A percentile compares a stretch with the other conserved stretches of the same genome.
Conservation (phyloP, 2,113 vertebrate species). For the Pheucticus melanocephalus region DNA sequence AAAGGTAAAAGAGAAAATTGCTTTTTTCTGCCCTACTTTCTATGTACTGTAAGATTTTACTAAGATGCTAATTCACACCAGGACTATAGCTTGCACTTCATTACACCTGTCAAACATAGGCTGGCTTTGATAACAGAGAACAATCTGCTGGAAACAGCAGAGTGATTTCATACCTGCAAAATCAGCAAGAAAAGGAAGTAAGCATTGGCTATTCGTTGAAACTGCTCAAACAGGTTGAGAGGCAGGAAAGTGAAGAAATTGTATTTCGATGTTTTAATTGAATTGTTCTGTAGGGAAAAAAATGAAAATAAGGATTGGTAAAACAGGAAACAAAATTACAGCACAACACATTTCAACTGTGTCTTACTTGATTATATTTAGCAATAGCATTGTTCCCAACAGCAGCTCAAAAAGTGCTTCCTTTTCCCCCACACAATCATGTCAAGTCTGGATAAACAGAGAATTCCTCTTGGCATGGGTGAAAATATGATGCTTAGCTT, state of each 20-base stretch:
- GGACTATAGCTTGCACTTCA: not conserved
- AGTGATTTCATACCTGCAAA: slow-evolving; percentile 81
- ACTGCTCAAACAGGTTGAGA: slow-evolving; percentile 94
- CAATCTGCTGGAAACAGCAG: not conserved
- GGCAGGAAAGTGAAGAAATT: slow-evolving; percentile 90
- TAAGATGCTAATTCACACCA: not conserved
- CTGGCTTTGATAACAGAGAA: not conserved
- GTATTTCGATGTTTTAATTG: slow-evolving; percentile 94
- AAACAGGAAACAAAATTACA: slow-evolving; percentile 45
- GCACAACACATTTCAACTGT: not conserved
- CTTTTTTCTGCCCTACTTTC: not conserved
- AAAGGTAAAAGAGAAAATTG: not conserved
- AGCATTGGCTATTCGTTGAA: slow-evolving; percentile 91
- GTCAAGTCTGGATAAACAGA: not conserved
- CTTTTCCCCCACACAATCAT: slow-evolving; percentile 1
- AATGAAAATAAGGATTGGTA: not conserved
- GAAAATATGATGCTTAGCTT: not conserved
- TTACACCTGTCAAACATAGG: not conserved
- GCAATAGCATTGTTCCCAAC: slow-evolving; percentile 52
- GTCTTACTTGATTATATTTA: slow-evolving; percentile 56
- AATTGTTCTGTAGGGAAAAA: slow-evolving; percentile 79
- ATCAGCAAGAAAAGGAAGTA: slow-evolving; percentile 90
- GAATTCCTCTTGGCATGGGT: not conserved
- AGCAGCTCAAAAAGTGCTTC: slow-evolving; percentile 13
- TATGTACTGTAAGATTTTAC: not conserved